Percentiles rank a stretch among this genome's conserved stretches.
Conservation (phyloP, 2,113 vertebrate genomes). For the Python bivittatus region DNA sequence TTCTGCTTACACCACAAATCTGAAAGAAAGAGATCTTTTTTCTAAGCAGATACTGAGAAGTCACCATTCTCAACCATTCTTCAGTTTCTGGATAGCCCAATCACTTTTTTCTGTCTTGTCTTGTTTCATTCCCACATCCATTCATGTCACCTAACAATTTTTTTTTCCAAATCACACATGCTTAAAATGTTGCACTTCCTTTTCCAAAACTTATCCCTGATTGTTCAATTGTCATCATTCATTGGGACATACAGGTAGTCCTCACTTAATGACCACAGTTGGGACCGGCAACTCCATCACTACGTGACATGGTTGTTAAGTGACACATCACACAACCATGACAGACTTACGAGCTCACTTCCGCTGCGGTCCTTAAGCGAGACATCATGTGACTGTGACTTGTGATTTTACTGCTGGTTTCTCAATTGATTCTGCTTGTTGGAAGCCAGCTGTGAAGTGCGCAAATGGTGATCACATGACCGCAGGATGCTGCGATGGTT, state of each 20-base stretch:
- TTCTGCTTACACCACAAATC: not conserved
- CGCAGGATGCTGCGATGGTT: not conserved
- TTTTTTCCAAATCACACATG: not conserved
- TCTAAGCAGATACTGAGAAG: not conserved
- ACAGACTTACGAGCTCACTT: too few relatives aligned
- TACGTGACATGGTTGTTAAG: not conserved
- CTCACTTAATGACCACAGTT: not conserved
- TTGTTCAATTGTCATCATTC: not conserved
- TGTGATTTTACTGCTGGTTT: not conserved
- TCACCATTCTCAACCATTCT: not conserved
- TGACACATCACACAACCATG: not conserved
- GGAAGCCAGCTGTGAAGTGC: not conserved
- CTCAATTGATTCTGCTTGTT: not conserved
- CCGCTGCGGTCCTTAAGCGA: too few relatives aligned
- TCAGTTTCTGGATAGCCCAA: not conserved
- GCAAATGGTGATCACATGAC: not conserved
- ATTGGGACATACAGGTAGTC: not conserved
- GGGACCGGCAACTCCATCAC: not conserved
- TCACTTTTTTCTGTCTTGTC: not conserved
- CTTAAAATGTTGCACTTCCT: not conserved
- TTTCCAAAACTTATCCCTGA: not conserved
- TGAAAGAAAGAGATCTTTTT: not conserved
- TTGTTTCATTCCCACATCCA: not conserved
- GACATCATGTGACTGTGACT: not conserved
- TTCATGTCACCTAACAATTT: not conserved